Percentiles rank a stretch among this genome's conserved stretches.
Evolutionary conservation across 2,888 invertebrate genomes (phyloP).

Genomic region (Eilema caniola): DNA sequence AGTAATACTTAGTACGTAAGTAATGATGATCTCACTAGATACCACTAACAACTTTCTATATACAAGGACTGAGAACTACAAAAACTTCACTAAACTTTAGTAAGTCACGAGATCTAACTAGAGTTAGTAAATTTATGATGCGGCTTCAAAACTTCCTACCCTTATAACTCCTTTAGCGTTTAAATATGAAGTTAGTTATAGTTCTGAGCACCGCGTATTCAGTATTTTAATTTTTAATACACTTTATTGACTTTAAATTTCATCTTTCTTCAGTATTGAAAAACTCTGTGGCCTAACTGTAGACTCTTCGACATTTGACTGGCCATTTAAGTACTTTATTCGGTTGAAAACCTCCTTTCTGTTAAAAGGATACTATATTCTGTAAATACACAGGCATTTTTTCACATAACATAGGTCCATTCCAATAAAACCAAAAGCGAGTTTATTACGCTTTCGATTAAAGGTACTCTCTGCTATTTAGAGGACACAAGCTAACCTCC

Average conservation of each 20-base stretch:
- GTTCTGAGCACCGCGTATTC: not conserved
- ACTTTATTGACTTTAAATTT: not conserved
- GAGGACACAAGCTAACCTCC: too few species aligned
- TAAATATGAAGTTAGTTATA: constrained; percentile 1
- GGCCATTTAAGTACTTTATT: too few species aligned
- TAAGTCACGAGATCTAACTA: constrained; percentile 1
- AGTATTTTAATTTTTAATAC: not conserved
- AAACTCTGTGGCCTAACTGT: not conserved
- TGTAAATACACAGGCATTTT: too few species aligned
- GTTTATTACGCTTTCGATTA: too few species aligned
- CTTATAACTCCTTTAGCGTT: constrained; percentile 13
- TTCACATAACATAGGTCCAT: too few species aligned
- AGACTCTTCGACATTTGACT: not conserved
- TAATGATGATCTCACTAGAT: not conserved
- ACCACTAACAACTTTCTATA: not conserved
- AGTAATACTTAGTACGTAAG: not conserved
- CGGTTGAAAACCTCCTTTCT: too few species aligned
- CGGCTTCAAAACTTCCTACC: constrained; percentile 16
- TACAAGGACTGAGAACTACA: constrained; percentile 2
- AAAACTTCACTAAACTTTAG: constrained; percentile 10
- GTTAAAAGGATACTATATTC: too few species aligned
- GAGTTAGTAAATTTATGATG: constrained; percentile 19
- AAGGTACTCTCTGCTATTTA: too few species aligned
- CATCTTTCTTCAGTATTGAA: too few species aligned
- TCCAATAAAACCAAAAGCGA: too few species aligned